Base-by-base conservation (phyloP, 1,140 invertebrate genomes). In the Pararge aegeria region DNA sequence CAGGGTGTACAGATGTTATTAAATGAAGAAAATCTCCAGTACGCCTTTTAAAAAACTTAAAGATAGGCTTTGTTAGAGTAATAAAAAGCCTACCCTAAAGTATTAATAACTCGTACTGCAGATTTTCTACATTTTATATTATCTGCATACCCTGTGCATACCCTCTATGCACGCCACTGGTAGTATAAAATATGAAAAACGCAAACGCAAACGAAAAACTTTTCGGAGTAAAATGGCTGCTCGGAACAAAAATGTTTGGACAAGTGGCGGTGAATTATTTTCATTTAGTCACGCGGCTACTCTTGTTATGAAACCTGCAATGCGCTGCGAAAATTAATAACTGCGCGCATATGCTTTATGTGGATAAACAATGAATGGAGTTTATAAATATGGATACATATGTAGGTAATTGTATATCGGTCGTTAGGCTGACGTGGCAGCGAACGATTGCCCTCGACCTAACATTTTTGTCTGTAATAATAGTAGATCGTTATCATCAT, bases 221-320 rank as follows among this genome's bases (percentile, higher is more conserved):
- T 27, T 27, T 9, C 27, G 4, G 27, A 27, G 10, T 18, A 37
- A 51, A 51, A 30, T 37, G 29, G 29, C 2, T 16, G 27, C 13
- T 21, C 19, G 15, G 10, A 51, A 51, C 18, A 34, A 34, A 19
- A 40, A 38, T 79, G 70, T 81, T 79, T 77, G 75, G 30, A 73
- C 70, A 80, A 73, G 64, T 72, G 71, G 74, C 54, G 51, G 62
- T 57, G 75, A 67, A 70, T 68, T 69, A 74, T 76, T 68, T 73
- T 68, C 71, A 77, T 38, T 73, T 73, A 72, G 73, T 75, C 74
- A 75, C 75, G 68, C 68, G 72, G 61, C 64, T 66, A 27, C 61
- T 54, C 27, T 64, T 82, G 79, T 82, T 82, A 76, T 78, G 78
- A 72, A 73, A 71, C 56, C 63, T 61, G 63, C 60, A 65, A 68